Evolutionary conservation across 2,113 vertebrate species (phyloP), one percentile per base, ranked within the genome.

Genomic region (Platichthys flesus): DNA sequence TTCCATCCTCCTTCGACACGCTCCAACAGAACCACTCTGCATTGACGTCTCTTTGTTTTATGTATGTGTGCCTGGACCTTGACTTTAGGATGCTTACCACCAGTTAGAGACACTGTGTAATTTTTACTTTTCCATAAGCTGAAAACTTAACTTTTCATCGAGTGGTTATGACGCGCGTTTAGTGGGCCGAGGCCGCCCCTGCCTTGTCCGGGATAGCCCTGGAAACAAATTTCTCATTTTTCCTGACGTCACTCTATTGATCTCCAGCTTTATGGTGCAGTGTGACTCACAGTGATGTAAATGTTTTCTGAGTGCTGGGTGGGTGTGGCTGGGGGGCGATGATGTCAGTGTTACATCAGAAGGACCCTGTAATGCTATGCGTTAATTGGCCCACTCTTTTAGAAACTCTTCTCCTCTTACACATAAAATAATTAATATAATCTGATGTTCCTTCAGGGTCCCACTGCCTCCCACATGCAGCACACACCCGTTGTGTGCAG

Each of bases 201-300:
- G 61, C 35, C 31, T 62, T n/a, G 5, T 63, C 3, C 9, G 7
- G 61, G 61, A 63, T 16, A 24, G 61, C 37, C 61, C 37, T 31
- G 23, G 20, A 51, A 5, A 21, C 0, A 21, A n/a, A 23, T 37
- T 58, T 40, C 13, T 57, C 45, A 45, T 67, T 64, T 9, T 68
- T 31, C 28, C 12, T 16, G 67, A 57, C n/a, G 49, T 28, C 20
- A 8, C 37, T 60, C 4, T 59, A 85, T 80, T 85, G 79, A 87
- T 79, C 31, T 24, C 4, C 9, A n/a, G 31, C 61, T 45, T 76
- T 16, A 21, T 64, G 59, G 72, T 67, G 72, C 62, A 78, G 77
- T 24, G 66, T 90, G 88, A 92, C 55, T 90, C 85, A 88, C 58
- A 72, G 23, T 71, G 67, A 78, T 65, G 54, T 51, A 69, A 74